Percentiles rank a stretch among this genome's conserved stretches.
These are phyloP conservation scores for Hydractinia symbiolongicarpus DNA, from an alignment of 30 jellyfish, hydroid and myxozoan genomes.

Conservation along the genomic window DNA sequence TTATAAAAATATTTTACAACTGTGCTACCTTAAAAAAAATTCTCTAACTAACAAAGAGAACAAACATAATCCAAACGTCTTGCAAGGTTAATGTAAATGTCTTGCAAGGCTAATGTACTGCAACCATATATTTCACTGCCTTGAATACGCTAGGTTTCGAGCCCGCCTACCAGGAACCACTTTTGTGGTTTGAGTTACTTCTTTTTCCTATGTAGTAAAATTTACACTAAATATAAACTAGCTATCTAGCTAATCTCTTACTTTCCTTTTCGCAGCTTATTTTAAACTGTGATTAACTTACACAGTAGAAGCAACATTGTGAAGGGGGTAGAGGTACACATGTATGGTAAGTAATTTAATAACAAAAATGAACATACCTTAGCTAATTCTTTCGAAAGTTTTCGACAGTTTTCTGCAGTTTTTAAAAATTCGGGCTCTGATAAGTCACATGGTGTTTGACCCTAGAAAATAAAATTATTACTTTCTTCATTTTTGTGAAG, in stretches of 20 bases:
- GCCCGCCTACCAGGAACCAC: constrained; percentile 17
- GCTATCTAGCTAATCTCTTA: no score
- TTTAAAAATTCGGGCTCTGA: constrained; percentile 80
- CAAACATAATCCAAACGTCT: no score
- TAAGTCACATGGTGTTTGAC: constrained; percentile 86
- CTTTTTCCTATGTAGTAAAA: constrained; percentile 1
- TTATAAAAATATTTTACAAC: no score
- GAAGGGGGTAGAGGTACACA: no score
- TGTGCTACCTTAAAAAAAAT: no score
- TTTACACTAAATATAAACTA: not conserved
- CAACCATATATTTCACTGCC: not conserved
- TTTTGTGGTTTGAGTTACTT: not conserved
- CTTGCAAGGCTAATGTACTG: not conserved
- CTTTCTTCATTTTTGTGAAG: no score
- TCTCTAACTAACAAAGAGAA: no score
- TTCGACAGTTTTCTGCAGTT: constrained; percentile 66
- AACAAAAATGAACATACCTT: constrained; percentile 38
- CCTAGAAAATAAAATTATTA: constrained; percentile 28
- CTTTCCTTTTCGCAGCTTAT: no score
- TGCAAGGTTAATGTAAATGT: not conserved
- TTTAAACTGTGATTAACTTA: no score
- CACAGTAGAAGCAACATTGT: no score
- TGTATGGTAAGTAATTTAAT: not conserved
- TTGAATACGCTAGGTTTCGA: constrained; percentile 1
- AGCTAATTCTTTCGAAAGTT: constrained; percentile 53